Conservation (phyloP, 2,888 invertebrate species). For the Tiphia femorata region DNA sequence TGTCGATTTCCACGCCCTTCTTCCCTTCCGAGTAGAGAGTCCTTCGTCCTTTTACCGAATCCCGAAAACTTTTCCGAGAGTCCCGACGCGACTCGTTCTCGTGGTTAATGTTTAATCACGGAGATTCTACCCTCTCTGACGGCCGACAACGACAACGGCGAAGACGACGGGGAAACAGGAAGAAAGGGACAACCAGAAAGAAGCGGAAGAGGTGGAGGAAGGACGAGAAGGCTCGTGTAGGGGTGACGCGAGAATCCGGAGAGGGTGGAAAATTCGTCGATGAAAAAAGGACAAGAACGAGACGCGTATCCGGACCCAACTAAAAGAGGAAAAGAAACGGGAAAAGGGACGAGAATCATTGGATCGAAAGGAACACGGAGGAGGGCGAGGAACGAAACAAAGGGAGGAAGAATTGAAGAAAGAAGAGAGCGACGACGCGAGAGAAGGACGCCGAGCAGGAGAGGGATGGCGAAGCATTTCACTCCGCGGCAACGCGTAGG, state of each 20-base stretch:
- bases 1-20: no score
- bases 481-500: conserved; percentile 7
- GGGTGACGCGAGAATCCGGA: not conserved
- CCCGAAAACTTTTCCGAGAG: conserved; percentile 18
- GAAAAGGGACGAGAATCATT: not conserved
- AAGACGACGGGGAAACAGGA: no score
- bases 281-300: no score
- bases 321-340: no score
- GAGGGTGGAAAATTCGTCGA: not conserved
- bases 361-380: conserved; percentile 3
- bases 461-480: conserved; percentile 1
- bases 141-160: no score
- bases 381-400: not conserved
- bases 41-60: conserved; percentile 2
- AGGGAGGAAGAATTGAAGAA: no score
- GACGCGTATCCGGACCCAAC: no score
- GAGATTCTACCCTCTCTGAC: no score
- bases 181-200: no score
- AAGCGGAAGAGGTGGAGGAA: no score
- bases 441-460: conserved; percentile 1
- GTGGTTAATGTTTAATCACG: conserved; percentile 38
- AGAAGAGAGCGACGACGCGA: not conserved
- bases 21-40: no score
- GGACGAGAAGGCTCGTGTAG: not conserved
- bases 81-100: not conserved